phyloP scores from a whole-genome alignment of 2,113 vertebrate species.

The Silurus glanis region DNA sequence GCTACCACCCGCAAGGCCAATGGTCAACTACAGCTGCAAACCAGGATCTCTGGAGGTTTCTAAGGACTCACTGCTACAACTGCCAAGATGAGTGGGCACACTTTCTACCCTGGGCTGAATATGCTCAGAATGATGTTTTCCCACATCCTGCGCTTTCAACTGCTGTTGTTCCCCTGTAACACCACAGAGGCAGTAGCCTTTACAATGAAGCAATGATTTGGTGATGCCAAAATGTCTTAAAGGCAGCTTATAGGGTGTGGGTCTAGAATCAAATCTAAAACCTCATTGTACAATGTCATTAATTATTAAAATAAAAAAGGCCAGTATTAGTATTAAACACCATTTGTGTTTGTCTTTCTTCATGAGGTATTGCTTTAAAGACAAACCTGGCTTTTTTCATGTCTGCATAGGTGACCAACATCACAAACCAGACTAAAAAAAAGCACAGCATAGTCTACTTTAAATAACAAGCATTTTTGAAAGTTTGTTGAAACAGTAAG shows the following conservation, averaged over 20 bases:
- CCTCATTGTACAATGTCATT: not conserved
- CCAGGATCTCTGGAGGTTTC: conserved; percentile 13
- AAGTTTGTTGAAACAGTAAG: not conserved
- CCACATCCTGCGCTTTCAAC: not conserved
- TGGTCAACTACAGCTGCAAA: conserved; percentile 17
- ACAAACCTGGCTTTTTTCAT: not conserved
- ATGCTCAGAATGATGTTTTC: not conserved
- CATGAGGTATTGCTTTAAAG: not conserved
- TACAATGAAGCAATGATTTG: not conserved
- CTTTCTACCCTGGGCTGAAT: conserved; percentile 1
- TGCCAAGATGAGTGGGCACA: not conserved
- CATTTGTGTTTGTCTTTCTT: not conserved
- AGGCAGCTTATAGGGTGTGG: not conserved
- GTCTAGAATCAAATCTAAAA: not conserved
- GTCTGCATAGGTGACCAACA: not conserved
- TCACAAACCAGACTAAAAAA: not conserved
- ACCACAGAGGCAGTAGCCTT: not conserved
- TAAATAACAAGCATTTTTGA: not conserved
- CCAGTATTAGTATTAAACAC: not conserved
- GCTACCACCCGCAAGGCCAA: not conserved
- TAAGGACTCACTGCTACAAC: conserved; percentile 1
- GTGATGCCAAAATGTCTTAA: not conserved
- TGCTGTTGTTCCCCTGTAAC: not conserved
- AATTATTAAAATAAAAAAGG: not conserved
- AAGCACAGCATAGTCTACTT: not conserved